These are phyloP conservation scores for Hoplodrina blanda DNA, from an alignment of 2,888 invertebrate species.

Conservation along the genomic window DNA sequence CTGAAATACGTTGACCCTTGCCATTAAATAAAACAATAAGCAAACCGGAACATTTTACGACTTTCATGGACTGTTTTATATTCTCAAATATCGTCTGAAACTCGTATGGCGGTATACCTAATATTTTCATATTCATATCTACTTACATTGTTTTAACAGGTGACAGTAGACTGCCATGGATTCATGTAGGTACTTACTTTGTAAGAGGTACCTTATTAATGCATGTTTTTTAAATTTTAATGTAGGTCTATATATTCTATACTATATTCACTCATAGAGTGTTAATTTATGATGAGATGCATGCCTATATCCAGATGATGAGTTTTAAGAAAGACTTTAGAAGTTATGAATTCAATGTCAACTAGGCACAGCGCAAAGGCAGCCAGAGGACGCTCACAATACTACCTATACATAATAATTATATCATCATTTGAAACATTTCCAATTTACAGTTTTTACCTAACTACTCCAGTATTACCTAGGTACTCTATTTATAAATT, in stretches of 20 bases:
- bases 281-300: slow-evolving; percentile 23
- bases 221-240: too few relatives aligned
- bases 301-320: not conserved
- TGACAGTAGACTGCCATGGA: slow-evolving; percentile 41
- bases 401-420: slow-evolving; percentile 20
- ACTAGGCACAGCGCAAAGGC: slow-evolving; percentile 43
- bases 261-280: not conserved
- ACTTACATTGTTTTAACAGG: not conserved
- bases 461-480: slow-evolving; percentile 54
- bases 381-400: slow-evolving; percentile 53
- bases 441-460: slow-evolving; percentile 67
- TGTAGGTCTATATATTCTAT: not conserved
- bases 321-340: slow-evolving; percentile 26
- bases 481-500: slow-evolving; percentile 61
- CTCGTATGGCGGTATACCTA: too few relatives aligned
- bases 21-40: slow-evolving; percentile 7
- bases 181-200: slow-evolving; percentile 14
- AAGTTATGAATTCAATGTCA: slow-evolving; percentile 32
- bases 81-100: slow-evolving; percentile 10
- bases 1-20: slow-evolving; percentile 16
- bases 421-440: slow-evolving; percentile 66
- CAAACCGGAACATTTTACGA: slow-evolving; percentile 26
- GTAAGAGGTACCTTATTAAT: not conserved
- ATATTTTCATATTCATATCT: slow-evolving; percentile 10
- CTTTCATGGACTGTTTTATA: slow-evolving; percentile 26